These are phyloP conservation scores for Peromyscus leucopus DNA, from an alignment of 2,113 vertebrate species.

Conservation along the genomic window DNA sequence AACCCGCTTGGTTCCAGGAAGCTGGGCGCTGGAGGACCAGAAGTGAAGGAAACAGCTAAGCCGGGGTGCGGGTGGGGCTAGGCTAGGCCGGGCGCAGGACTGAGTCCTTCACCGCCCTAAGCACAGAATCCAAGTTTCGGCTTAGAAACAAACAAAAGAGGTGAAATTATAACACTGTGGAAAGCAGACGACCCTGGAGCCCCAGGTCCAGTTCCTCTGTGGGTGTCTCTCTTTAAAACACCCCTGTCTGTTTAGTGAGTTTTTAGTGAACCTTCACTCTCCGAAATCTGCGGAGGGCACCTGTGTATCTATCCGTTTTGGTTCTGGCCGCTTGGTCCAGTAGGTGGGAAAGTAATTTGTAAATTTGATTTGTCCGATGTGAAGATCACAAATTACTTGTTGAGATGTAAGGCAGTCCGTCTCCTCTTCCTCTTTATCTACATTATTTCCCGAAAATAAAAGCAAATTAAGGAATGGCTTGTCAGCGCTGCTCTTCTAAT, in stretches of 20 bases:
- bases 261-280: constrained; percentile 65
- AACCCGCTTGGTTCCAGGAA: constrained; percentile 61
- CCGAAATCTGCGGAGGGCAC: constrained; percentile 51
- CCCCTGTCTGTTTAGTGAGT: constrained; percentile 70
- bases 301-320: constrained; percentile 67
- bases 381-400: constrained; percentile 84
- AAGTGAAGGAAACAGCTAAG: constrained; percentile 42
- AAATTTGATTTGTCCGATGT: constrained; percentile 84
- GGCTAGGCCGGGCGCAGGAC: neutral
- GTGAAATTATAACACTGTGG: neutral
- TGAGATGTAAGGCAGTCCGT: constrained; percentile 86
- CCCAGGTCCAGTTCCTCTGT: constrained; percentile 57
- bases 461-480: constrained; percentile 82
- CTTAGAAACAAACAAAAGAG: constrained; percentile 68
- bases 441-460: constrained; percentile 87
- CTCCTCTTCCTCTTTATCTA: constrained; percentile 66
- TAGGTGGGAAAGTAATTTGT: constrained; percentile 81
- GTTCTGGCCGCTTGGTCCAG: constrained; percentile 80
- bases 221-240: constrained; percentile 56
- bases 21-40: constrained; percentile 26
- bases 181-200: constrained; percentile 37
- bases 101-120: constrained; percentile 24
- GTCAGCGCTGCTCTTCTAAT: constrained; percentile 83
- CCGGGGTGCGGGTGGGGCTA: neutral
- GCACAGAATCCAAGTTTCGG: neutral